A percentile compares a stretch with the other conserved stretches of the same genome.
phyloP scores from a whole-genome alignment of 2,888 invertebrate genomes.

The Amblyteles armatorius region DNA sequence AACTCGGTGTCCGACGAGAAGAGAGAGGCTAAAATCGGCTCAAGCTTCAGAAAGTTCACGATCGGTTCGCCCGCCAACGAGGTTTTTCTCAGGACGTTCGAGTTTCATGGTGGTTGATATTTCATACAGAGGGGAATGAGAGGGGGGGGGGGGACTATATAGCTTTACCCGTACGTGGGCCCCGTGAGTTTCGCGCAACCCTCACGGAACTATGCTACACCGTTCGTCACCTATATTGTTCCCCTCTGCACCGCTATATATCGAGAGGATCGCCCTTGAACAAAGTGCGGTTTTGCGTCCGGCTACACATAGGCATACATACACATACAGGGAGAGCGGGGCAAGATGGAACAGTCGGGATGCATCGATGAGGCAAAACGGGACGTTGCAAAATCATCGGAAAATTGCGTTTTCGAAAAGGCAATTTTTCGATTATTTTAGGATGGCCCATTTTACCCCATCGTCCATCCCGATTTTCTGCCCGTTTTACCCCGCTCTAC shows the following conservation, averaged over 20 bases:
- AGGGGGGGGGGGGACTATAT: background rate
- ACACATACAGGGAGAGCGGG: conserved; percentile 8
- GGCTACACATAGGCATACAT: conserved; percentile 70
- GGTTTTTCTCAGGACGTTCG: conserved; percentile 84
- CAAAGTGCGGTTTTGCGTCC: conserved; percentile 84
- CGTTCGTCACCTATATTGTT: conserved; percentile 79
- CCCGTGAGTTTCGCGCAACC: conserved; percentile 65
- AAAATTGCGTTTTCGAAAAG: too few species aligned
- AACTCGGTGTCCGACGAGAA: background rate
- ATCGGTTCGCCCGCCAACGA: conserved; percentile 60
- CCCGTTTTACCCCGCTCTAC: too few species aligned
- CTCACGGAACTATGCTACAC: conserved; percentile 69
- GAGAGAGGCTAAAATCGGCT: conserved; percentile 18
- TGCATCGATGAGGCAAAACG: too few species aligned
- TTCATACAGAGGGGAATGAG: conserved; percentile 81
- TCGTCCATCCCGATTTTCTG: too few species aligned
- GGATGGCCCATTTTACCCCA: too few species aligned
- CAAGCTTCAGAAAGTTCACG: conserved; percentile 26
- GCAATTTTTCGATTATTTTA: too few species aligned
- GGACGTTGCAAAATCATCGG: too few species aligned
- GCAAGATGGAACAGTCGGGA: too few species aligned
- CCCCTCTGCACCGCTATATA: conserved; percentile 64
- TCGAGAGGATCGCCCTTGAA: conserved; percentile 75
- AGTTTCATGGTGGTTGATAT: conserved; percentile 85
- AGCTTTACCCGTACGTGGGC: conserved; percentile 49